Evolutionary conservation across 30 jellyfish, hydroid and myxozoan species (phyloP).

Genomic region (Aurelia sp.): DNA sequence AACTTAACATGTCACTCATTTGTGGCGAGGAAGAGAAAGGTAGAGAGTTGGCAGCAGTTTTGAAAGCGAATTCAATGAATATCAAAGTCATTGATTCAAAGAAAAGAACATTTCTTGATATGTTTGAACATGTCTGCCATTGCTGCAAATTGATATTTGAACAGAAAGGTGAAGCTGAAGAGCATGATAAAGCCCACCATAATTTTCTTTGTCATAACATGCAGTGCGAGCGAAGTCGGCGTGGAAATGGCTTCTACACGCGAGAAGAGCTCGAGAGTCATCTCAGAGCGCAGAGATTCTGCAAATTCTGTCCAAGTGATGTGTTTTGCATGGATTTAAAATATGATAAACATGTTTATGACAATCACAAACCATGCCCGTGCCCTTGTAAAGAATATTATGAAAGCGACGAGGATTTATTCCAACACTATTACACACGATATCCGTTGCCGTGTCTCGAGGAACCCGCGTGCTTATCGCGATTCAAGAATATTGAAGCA

Average conservation of each 20-base stretch:
- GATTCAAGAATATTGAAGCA: slow-evolving; percentile 83
- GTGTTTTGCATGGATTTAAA: slow-evolving; percentile 65
- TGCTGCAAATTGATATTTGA: slow-evolving; percentile 72
- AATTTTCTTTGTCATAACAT: slow-evolving; percentile 82
- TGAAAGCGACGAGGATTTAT: slow-evolving; percentile 74
- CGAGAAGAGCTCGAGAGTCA: slow-evolving; percentile 84
- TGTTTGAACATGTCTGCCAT: slow-evolving; percentile 80
- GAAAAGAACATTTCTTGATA: slow-evolving; percentile 64
- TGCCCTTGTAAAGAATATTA: slow-evolving; percentile 81
- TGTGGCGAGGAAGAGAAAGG: slow-evolving; percentile 71
- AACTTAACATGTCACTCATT: slow-evolving; percentile 42
- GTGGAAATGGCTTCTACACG: slow-evolving; percentile 89
- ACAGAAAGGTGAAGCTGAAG: slow-evolving; percentile 47
- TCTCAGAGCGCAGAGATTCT: slow-evolving; percentile 66
- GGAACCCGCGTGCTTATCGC: slow-evolving; percentile 79
- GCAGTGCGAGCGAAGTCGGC: slow-evolving; percentile 89
- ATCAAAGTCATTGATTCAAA: slow-evolving; percentile 64
- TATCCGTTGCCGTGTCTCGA: slow-evolving; percentile 94
- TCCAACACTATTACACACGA: slow-evolving; percentile 78
- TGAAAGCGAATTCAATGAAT: slow-evolving; percentile 77
- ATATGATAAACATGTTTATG: slow-evolving; percentile 53
- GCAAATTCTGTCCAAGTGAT: slow-evolving; percentile 82
- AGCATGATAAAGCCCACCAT: slow-evolving; percentile 74
- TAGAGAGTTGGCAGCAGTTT: slow-evolving; percentile 66
- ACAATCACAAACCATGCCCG: slow-evolving; percentile 76